These are phyloP conservation scores for Dendrolimus pini DNA, from an alignment of 2,888 invertebrate species.

Conservation along the genomic window DNA sequence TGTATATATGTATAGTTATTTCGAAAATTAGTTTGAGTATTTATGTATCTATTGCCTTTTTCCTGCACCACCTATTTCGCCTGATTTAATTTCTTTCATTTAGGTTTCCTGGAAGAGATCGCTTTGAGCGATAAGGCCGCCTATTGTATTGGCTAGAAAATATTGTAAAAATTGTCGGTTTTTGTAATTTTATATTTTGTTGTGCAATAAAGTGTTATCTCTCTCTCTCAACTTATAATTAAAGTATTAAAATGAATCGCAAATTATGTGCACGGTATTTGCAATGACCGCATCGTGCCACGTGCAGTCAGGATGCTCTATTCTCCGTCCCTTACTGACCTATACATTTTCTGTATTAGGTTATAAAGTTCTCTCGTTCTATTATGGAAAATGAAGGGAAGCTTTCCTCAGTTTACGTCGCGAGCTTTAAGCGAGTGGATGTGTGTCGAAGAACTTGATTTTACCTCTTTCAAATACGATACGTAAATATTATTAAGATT, in stretches of 20 bases:
- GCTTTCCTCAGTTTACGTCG: constrained; percentile 60
- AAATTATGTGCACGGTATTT: constrained; percentile 31
- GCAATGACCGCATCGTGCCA: constrained; percentile 71
- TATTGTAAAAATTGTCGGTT: too few species aligned
- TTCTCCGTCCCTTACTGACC: constrained; percentile 33
- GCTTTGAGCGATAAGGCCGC: too few species aligned
- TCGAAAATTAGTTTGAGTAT: too few species aligned
- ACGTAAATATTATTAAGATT: neutral
- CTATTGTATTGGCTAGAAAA: too few species aligned
- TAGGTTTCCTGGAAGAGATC: too few species aligned
- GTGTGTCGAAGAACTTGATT: constrained; percentile 29
- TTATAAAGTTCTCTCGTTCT: constrained; percentile 32
- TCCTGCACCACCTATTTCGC: too few species aligned
- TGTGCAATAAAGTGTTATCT: too few species aligned
- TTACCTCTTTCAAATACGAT: constrained; percentile 23
- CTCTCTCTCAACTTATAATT: neutral
- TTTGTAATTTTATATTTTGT: too few species aligned
- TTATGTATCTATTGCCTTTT: too few species aligned
- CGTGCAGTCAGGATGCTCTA: constrained; percentile 49
- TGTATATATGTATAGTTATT: too few species aligned
- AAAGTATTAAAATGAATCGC: neutral
- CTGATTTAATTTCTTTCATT: too few species aligned
- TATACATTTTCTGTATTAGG: constrained; percentile 25
- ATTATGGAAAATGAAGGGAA: constrained; percentile 57
- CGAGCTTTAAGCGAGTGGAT: constrained; percentile 38